Conservation (phyloP, 2,797 vertebrate species). For the Hoplostethus atlanticus region DNA sequence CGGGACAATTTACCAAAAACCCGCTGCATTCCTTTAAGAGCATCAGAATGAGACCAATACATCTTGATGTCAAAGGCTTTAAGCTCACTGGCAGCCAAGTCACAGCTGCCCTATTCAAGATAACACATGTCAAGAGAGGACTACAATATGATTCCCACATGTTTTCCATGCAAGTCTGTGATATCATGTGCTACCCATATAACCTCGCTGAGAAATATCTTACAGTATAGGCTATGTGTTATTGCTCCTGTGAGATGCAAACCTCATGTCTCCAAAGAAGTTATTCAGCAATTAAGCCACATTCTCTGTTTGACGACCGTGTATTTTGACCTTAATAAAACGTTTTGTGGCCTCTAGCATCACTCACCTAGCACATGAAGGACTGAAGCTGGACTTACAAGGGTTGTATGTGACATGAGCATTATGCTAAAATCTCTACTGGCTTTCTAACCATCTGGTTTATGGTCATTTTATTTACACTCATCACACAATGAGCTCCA, state of each 20-base stretch:
- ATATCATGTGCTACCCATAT: slow-evolving; percentile 38
- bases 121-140: slow-evolving; percentile 67
- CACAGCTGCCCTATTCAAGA: slow-evolving; percentile 64
- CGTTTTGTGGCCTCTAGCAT: neutral
- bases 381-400: too few relatives aligned
- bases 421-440: neutral
- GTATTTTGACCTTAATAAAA: neutral
- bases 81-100: slow-evolving; percentile 47
- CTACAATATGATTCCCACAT: slow-evolving; percentile 62
- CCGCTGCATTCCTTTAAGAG: slow-evolving; percentile 34
- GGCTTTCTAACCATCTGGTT: neutral
- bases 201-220: slow-evolving; percentile 51
- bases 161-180: slow-evolving; percentile 51
- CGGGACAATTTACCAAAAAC: neutral
- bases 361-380: too few relatives aligned
- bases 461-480: slow-evolving; percentile 11
- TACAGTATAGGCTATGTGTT: neutral
- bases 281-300: neutral
- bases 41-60: slow-evolving; percentile 27
- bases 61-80: slow-evolving; percentile 56
- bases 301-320: neutral
- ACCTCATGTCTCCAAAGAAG: neutral
- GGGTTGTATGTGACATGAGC: too few relatives aligned
- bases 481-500: neutral
- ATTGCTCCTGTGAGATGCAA: neutral